Conservation (phyloP, 1,140 invertebrate genomes). For the Philopotamus ludificatus region DNA sequence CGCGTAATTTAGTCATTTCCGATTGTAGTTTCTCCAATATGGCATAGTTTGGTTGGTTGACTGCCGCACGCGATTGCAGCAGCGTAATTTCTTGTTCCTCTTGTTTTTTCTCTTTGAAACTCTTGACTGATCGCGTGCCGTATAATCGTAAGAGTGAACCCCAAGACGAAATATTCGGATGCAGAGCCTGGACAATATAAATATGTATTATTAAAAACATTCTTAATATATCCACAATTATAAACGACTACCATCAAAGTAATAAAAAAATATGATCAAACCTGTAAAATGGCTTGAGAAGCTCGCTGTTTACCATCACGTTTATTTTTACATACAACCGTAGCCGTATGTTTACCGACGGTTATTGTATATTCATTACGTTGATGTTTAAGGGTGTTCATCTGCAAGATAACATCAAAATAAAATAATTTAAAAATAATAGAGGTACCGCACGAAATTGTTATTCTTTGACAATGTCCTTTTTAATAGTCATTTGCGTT, state of each 20-base stretch:
- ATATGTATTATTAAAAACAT: conserved; percentile 1
- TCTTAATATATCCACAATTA: conserved; percentile 17
- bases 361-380: conserved; percentile 93
- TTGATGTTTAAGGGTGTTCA: conserved; percentile 85
- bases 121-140: conserved; percentile 88
- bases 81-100: conserved; percentile 93
- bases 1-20: conserved; percentile 83
- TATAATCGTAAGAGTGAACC: conserved; percentile 91
- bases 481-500: too few relatives aligned
- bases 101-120: conserved; percentile 90
- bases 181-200: conserved; percentile 61
- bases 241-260: background rate
- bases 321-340: conserved; percentile 92
- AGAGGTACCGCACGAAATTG: background rate
- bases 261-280: conserved; percentile 40
- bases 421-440: background rate
- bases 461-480: too few relatives aligned
- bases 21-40: conserved; percentile 86
- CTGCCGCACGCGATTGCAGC: conserved; percentile 83
- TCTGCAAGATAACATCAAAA: conserved; percentile 43
- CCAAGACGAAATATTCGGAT: conserved; percentile 94
- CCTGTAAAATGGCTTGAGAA: conserved; percentile 91
- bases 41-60: conserved; percentile 90
- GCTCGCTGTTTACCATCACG: conserved; percentile 96
- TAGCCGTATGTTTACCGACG: conserved; percentile 87